Evolutionary conservation across 2,113 vertebrate species (phyloP), one percentile per base, ranked within the genome.

Genomic region (Mormyrus iriodes): DNA sequence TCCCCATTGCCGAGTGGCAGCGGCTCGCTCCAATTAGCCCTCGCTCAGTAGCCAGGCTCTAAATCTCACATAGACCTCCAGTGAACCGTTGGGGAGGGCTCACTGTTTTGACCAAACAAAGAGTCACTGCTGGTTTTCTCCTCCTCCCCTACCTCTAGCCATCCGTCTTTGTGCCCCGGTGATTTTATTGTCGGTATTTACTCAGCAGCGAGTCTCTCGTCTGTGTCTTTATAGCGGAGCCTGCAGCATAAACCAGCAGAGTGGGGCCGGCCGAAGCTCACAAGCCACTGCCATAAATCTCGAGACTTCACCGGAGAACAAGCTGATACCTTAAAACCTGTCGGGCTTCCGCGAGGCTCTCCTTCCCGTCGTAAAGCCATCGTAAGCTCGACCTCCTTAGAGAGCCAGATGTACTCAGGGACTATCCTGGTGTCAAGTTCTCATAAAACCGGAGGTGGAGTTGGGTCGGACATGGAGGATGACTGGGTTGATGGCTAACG

Each of bases 11-110:
- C 13, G 89, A 90, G 91, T 91, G 92, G 92, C 92, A 94, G 93
- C 92, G 93, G 93, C 91, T 92, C 91, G 53, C 90, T 92, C 93
- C 93, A 95, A 94, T 95, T 95, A 95, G 94, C 95, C 93, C 93
- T 93, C 94, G 94, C 93, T 94, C 88, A 93, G 94, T 92, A 92
- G 90, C 90, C 89, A 86, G 91, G 91, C 92, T 91, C 91, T 89
- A 91, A 91, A 92, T 91, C 92, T 93, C 91, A 88, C 91, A 61
- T n/a, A 73, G 94, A 88, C 89, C 93, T 90, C 91, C 21, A 90
- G 87, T 88, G 48, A 58, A 84, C 55, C 53, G 61, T 1, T 86
- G 15, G 86, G 86, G 85, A 89, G 90, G 87, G 48, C 90, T 27
- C 88, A 17, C 84, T 86, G 79, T 90, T 90, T 85, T 89, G 88